A percentile compares a stretch with the other conserved stretches of the same genome.
phyloP scores from a whole-genome alignment of 1,140 invertebrate genomes.

The Delia radicum region DNA sequence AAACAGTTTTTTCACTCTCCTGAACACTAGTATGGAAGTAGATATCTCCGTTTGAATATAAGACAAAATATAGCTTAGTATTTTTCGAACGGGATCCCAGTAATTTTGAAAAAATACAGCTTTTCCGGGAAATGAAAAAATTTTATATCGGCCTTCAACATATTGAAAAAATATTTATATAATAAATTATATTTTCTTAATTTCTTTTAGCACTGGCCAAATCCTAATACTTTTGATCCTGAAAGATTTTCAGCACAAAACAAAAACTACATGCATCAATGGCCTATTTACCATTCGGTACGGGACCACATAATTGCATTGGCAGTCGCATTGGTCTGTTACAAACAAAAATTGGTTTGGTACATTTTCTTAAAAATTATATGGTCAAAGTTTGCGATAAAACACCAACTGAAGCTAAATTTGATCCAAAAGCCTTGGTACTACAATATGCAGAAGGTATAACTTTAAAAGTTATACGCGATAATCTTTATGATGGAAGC shows the following conservation, averaged over 20 bases:
- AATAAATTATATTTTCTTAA: constrained; percentile 45
- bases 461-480: constrained; percentile 37
- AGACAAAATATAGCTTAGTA: too few species aligned
- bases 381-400: constrained; percentile 31
- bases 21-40: too few species aligned
- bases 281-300: constrained; percentile 75
- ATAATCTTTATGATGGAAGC: constrained; percentile 37
- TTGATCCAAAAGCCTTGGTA: constrained; percentile 39
- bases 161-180: constrained; percentile 41
- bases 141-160: too few species aligned
- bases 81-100: too few species aligned
- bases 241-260: constrained; percentile 63
- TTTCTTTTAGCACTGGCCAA: constrained; percentile 62
- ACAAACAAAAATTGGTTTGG: constrained; percentile 44
- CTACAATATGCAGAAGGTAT: constrained; percentile 41
- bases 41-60: too few species aligned
- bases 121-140: too few species aligned
- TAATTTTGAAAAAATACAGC: too few species aligned
- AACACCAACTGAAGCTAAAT: constrained; percentile 36
- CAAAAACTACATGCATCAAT: constrained; percentile 55
- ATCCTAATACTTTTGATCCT: constrained; percentile 67
- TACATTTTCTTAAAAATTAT: constrained; percentile 45
- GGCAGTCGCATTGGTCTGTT: constrained; percentile 58
- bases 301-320: constrained; percentile 75
- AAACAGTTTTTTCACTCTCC: too few species aligned